Evolutionary conservation across 1,140 invertebrate species (phyloP), one percentile per base, ranked within the genome.

Genomic region (Nymphalis io): DNA sequence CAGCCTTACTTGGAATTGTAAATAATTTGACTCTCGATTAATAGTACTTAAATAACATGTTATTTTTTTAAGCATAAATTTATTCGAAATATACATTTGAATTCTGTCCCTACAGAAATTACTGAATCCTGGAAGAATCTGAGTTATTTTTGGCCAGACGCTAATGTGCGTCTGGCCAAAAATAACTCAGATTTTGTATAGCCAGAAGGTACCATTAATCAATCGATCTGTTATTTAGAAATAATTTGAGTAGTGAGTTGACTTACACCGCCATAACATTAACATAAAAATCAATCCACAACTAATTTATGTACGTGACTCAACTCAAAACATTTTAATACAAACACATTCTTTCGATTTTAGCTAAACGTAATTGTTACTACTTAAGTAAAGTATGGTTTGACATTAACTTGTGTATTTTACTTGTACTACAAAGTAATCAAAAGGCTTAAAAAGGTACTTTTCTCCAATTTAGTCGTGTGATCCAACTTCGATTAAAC

Each of bases 261-360:
- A 55, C 44, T 60, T 40, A 58, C 38, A 44, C 18, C 33, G 60
- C 23, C 77, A 85, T 82, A 84, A 84, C 77, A 83, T 83, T 85
- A 79, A 80, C 75, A 84, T 84, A 82, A 83, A 81, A 84, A 81
- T 76, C 76, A 62, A 78, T 76, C 60, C 62, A 72, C 75, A 62
- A 70, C 76, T 79, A 78, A 84, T 78, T 76, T 73, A 51, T 59
- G 51, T 44, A 62, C 79, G 76, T 85, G 80, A 83, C 81, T 82
- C 72, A 82, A 83, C 78, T 75, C 81, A 53, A 83, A 83, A 86
- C 73, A 82, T 83, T 78, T 79, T 77, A 40, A 40, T 55, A 23
- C 33, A 15, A 55, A 40, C 46, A 23, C 48, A 20, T 64, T 64
- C 38, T 60, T 55, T 55, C 3, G n/a, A 55, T 27, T 55, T 5